Base-by-base conservation (phyloP, 1,140 invertebrate genomes). In the Coptotermes formosanus region DNA sequence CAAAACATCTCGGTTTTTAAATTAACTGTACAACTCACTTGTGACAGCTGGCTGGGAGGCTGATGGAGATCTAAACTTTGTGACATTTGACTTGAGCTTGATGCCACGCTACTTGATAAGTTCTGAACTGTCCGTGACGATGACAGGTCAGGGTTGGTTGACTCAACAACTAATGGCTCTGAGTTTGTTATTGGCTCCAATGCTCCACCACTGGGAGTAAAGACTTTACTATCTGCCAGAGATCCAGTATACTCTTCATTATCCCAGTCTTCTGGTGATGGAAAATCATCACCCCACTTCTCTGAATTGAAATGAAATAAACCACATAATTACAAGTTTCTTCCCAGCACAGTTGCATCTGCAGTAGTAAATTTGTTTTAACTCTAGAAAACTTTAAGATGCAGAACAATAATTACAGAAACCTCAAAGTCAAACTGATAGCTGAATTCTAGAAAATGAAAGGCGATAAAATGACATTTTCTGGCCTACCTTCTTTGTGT, bases 201-300 rank as follows among this genome's bases (percentile, higher is more conserved):
- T 75, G 89, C 89, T 87, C 89, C 88, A 87, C 92, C 91, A 88
- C 95, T 96, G 45, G 96, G 95, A 59, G 96, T 97, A 89, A 97
- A 97, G 84, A 99, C 97, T 92, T 98, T 98, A n/a, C 96, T 97
- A 89, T 98, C 97, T 85, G 97, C 95, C 85, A 98, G 92, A 87
- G 96, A 97, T 86, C 97, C 97, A 21, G 97, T 97, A 92, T 98
- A 98, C 89, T 98, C 97, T 91, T 98, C 97, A 89, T 97, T 97
- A 90, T 97, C 97, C 97, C 97, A 98, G 89, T 98, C 97, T 91
- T 97, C 96, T 89, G 94, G 86, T 25, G 86, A 86, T 81, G 86
- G 86, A 75, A 86, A 86, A 59, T 86, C 86, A 84, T 86, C 86
- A 84, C 86, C 82, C 86, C 86, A 86, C 83, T 86, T 86, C 25